Evolutionary conservation across 2,888 invertebrate genomes (phyloP), one percentile per base, ranked within the genome.

Genomic region (Margaritifera margaritifera): DNA sequence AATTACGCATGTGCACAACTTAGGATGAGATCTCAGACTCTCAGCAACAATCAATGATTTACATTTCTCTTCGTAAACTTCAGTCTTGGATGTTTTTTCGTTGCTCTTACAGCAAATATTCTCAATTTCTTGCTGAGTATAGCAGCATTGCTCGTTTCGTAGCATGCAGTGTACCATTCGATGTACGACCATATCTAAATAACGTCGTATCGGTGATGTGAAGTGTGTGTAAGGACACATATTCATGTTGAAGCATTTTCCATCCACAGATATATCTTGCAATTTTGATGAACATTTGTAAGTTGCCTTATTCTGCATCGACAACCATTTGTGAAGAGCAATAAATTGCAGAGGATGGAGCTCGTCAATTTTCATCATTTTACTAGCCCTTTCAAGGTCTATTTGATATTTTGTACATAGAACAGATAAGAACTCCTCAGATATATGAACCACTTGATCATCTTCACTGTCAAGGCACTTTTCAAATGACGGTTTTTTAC

Each of bases 81-180:
- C 75, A 58, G 76, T 69, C 56, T 64, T 55, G 54, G 64, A 58
- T 20, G 63, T 67, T 25, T 59, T 68, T 50, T 66, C 53, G 62
- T 72, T 75, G 50, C 73, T 58, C 54, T 70, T 62, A 11, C 25
- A 51, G 58, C 80, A 77, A 4, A 80, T 55, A 11, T 50, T 59
- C 18, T 66, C 59, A 18, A 80, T 65, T 22, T 78, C 76, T 5
- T 65, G 31, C 11, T 64, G 25, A 5, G 54, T 59, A 42, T 77
- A 78, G 20, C 73, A 73, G 56, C 68, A 56, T 24, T 19, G 27
- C 6, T 19, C 11, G 2, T 60, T 31, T 11, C 61, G 31, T 24
- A 71, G 19, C 27, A 63, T 63, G 19, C 77, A 74, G 65, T 81
- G 77, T 2, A 81, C 50, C 24, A 77, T 64, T 51, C 81, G 62